phyloP scores from a whole-genome alignment of 2,888 invertebrate genomes.

The Agrotis segetum region DNA sequence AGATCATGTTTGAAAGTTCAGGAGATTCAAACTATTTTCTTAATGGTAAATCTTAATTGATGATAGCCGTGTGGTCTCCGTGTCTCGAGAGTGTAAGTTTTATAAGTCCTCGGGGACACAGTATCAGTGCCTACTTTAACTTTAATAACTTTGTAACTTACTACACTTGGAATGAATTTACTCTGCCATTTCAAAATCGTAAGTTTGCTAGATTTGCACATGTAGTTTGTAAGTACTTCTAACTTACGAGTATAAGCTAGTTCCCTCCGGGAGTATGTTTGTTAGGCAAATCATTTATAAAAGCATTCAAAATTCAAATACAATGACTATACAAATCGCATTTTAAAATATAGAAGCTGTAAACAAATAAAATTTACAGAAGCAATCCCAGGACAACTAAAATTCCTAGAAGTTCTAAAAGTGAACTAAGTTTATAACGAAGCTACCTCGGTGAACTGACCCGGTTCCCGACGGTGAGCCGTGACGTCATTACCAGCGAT shows the following conservation, averaged over 20 bases:
- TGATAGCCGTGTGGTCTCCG: conserved; percentile 28
- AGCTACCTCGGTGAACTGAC: neutral
- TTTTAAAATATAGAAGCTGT: neutral
- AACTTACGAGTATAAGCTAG: neutral
- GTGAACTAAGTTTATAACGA: neutral
- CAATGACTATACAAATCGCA: neutral
- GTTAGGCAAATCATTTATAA: neutral
- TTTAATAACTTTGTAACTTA: conserved; percentile 25
- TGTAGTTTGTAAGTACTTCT: conserved; percentile 13
- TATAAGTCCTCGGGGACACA: neutral
- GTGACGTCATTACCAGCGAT: conserved; percentile 10
- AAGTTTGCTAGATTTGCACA: conserved; percentile 15
- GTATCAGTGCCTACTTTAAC: conserved; percentile 4
- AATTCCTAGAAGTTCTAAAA: neutral
- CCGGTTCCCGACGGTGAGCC: neutral
- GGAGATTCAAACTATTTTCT: conserved; percentile 39
- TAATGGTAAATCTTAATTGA: conserved; percentile 44
- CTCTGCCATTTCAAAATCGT: conserved; percentile 23
- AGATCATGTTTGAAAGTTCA: conserved; percentile 46
- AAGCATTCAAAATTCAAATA: neutral
- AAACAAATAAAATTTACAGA: neutral
- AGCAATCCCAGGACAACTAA: neutral
- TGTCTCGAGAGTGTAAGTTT: conserved; percentile 9
- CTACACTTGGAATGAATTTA: conserved; percentile 14
- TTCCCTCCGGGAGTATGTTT: neutral